Evolutionary conservation across 2,113 vertebrate species (phyloP).

Genomic region (Dryoscopus gambensis): DNA sequence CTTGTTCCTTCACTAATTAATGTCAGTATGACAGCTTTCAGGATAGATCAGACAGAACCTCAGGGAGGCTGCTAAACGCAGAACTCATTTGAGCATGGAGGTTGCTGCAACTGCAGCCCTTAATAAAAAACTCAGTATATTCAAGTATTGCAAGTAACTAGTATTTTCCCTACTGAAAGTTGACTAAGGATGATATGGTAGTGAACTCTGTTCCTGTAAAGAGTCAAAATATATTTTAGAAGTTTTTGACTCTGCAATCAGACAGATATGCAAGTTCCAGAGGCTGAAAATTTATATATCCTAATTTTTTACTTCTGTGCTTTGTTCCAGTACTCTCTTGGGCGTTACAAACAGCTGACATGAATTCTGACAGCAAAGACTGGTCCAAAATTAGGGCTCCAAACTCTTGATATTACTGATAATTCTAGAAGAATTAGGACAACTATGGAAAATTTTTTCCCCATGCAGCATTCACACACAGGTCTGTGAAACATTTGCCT

Average conservation of each 20-base stretch:
- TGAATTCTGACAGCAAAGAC: not conserved
- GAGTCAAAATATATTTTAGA: not conserved
- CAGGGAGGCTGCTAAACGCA: not conserved
- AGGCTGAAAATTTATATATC: not conserved
- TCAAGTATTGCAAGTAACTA: not conserved
- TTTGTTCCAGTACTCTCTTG: not conserved
- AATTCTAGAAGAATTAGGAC: not conserved
- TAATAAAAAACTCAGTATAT: not conserved
- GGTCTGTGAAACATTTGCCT: not conserved
- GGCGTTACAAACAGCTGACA: not conserved
- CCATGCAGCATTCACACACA: not conserved
- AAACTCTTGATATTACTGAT: not conserved
- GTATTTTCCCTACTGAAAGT: not conserved
- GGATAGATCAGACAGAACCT: conserved; percentile 4
- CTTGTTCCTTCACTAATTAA: not conserved
- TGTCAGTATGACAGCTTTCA: not conserved
- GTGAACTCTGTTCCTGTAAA: not conserved
- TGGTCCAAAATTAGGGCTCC: not conserved
- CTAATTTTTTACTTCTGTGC: not conserved
- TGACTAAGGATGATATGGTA: not conserved
- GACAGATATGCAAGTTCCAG: not conserved
- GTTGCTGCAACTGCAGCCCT: not conserved
- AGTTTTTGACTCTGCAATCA: not conserved
- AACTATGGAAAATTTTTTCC: not conserved
- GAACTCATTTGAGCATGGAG: not conserved